Evolutionary conservation across 2,113 vertebrate genomes (phyloP).

Genomic region (Zingel zingel): DNA sequence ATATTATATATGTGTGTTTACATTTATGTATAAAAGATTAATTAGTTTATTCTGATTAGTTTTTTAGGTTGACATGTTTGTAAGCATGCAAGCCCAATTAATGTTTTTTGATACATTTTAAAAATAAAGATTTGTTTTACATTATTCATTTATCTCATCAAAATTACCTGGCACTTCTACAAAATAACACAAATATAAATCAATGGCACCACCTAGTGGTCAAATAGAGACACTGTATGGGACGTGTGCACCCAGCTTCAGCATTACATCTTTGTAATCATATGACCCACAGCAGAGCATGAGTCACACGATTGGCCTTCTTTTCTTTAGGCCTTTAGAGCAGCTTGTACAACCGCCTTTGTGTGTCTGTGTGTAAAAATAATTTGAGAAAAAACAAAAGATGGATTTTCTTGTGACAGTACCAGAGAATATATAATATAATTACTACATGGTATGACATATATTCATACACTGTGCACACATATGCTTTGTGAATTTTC

Average conservation of each 20-base stretch:
- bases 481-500: background rate
- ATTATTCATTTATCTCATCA: background rate
- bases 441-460: background rate
- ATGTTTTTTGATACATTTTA: background rate
- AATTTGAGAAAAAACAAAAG: background rate
- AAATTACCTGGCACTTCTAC: background rate
- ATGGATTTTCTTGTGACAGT: background rate
- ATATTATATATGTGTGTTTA: background rate
- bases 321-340: background rate
- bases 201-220: slow-evolving; percentile 49
- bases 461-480: background rate
- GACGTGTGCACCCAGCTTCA: background rate
- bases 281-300: background rate
- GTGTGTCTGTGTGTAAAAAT: background rate
- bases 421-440: background rate
- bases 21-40: background rate
- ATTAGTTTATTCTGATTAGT: background rate
- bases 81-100: background rate
- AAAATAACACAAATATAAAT: background rate
- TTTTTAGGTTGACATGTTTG: background rate
- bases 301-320: background rate
- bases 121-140: background rate
- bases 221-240: background rate
- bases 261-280: background rate
- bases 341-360: background rate